A percentile compares a stretch with the other conserved stretches of the same genome.
Conservation (phyloP, 1,140 invertebrate species). For the Stratiolaelaps scimitus region DNA sequence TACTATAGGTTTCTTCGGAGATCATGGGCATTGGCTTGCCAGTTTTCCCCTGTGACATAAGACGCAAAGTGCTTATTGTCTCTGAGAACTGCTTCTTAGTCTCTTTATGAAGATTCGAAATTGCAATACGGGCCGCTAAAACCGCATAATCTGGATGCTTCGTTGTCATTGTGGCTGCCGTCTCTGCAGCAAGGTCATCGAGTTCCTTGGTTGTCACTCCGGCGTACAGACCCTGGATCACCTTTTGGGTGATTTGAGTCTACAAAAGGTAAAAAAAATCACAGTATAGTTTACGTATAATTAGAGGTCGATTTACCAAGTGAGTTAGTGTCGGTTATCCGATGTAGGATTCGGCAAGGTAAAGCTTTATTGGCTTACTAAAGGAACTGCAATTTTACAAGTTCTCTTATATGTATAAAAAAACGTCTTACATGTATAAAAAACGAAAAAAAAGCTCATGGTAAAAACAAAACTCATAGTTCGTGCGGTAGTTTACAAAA, state of each 20-base stretch:
- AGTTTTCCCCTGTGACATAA: conserved; percentile 57
- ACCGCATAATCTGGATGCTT: conserved; percentile 94
- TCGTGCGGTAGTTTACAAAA: no score
- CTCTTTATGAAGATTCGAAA: conserved; percentile 96
- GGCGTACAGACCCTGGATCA: conserved; percentile 83
- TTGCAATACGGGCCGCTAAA: conserved; percentile 83
- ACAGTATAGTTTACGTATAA: conserved; percentile 2
- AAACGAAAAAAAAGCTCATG: no score
- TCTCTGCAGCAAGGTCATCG: conserved; percentile 94
- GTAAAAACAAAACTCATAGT: no score
- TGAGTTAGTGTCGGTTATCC: no score
- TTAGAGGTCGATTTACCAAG: no score
- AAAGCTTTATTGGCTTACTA: no score
- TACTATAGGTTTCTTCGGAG: conserved; percentile 62
- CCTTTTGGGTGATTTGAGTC: conserved; percentile 46
- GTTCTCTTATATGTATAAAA: no score
- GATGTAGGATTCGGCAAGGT: no score
- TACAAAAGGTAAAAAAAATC: conserved; percentile 36
- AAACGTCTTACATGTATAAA: no score
- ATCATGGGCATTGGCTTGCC: conserved; percentile 63
- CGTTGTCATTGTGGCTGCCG: conserved; percentile 85
- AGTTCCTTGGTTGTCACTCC: conserved; percentile 92
- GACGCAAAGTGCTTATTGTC: neutral
- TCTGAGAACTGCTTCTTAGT: conserved; percentile 63
- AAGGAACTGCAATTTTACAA: no score